Evolutionary conservation across 2,888 invertebrate species (phyloP), one percentile per base, ranked within the genome.

Genomic region (Drosophila mimica): DNA sequence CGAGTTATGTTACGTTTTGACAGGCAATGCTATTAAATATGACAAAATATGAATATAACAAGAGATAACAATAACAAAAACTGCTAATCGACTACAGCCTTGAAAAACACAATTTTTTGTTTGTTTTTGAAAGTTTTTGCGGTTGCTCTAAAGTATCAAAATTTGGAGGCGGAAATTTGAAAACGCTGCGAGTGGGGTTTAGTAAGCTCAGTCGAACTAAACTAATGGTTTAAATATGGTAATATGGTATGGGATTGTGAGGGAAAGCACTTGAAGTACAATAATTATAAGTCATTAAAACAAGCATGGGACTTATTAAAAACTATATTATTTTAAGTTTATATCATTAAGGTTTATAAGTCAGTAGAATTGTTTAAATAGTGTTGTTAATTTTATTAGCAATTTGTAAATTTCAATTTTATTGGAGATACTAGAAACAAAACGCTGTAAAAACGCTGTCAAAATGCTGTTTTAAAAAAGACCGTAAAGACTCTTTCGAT

Each of bases 41-140:
- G 87, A 83, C 87, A 86, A 83, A 86, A 79, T 73, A 68, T 70
- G 40, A 68, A 71, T 25, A 30, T 61, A 56, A 61, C 59, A 48
- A 76, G 54, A 25, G 59, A 56, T 66, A 46, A 69, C 64, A 72
- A 76, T 62, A 69, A 70, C 64, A 83, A 86, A 78, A 65, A 76
- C 78, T 38, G 79, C 73, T 81, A 85, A 84, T 83, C 83, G 80
- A 82, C 79, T 72, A 38, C 79, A 85, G 65, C 83, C 83, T 84
- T 84, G 79, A 79, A 69, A 46, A 30, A 33, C 43, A 69, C 49
- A 25, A 60, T 53, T 56, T 46, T 15, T 8, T 57, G 58, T 33
- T 48, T 59, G 60, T 63, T 73, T 68, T 83, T 66, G 69, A 64
- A 65, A 74, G 83, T 52, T 43, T 43, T 75, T 52, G 38, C 46